Evolutionary conservation across 64 coral and sea anemone species (phyloP).

Genomic region (Dendronephthya gigantea): DNA sequence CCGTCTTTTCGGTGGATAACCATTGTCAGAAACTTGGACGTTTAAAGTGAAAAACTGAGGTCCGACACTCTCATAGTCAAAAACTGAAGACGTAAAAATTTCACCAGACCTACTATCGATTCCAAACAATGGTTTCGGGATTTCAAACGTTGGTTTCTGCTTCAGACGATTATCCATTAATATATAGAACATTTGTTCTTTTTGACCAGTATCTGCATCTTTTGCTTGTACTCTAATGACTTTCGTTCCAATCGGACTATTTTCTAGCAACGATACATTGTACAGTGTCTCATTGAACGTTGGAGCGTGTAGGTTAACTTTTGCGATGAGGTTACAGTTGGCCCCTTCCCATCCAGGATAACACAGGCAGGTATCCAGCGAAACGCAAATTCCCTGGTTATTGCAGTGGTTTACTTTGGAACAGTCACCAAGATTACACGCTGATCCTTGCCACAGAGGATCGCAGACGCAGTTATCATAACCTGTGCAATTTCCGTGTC

Average conservation of each 20-base stretch:
- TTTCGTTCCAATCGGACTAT: conserved; percentile 25
- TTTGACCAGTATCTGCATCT: conserved; percentile 50
- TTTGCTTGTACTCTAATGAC: conserved; percentile 46
- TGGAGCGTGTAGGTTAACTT: conserved; percentile 42
- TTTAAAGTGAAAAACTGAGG: conserved; percentile 19
- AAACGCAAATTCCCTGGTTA: conserved; percentile 50
- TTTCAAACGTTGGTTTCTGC: too few species aligned
- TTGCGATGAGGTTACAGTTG: conserved; percentile 25
- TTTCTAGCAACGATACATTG: conserved; percentile 48
- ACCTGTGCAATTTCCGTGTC: conserved; percentile 42
- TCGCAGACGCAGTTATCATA: conserved; percentile 47
- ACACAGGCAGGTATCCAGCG: conserved; percentile 45
- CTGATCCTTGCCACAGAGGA: conserved; percentile 41
- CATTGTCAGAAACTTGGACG: conserved; percentile 46
- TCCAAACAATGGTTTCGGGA: conserved; percentile 19
- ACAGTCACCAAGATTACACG: conserved; percentile 47
- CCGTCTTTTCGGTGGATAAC: conserved; percentile 35
- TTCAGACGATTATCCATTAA: neutral
- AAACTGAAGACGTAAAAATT: conserved; percentile 25
- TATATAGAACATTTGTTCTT: conserved; percentile 47
- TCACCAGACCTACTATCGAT: conserved; percentile 39
- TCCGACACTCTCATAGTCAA: conserved; percentile 34
- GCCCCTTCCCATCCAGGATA: conserved; percentile 51
- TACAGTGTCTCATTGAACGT: conserved; percentile 34
- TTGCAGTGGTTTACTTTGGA: conserved; percentile 51